Percentiles rank a stretch among this genome's conserved stretches.
phyloP scores from a whole-genome alignment of 2,888 invertebrate genomes.

The Clanis bilineata region DNA sequence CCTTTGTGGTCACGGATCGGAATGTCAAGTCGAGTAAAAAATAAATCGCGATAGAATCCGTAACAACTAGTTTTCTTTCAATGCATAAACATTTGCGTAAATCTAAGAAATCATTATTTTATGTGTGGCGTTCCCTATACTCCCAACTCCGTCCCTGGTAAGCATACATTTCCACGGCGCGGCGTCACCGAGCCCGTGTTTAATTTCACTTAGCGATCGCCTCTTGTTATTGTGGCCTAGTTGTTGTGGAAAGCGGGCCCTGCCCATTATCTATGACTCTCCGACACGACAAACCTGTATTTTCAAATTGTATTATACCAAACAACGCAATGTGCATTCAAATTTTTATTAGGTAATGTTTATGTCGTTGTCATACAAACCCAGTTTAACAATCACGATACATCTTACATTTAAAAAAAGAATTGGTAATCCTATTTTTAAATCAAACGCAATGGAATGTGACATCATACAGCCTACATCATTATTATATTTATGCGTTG shows the following conservation, averaged over 20 bases:
- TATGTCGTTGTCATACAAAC: neutral
- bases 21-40: no score
- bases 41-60: no score
- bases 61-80: neutral
- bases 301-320: conserved; percentile 19
- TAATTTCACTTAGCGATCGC: conserved; percentile 55
- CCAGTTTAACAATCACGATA: neutral
- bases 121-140: neutral
- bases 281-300: conserved; percentile 41
- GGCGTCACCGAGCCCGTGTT: conserved; percentile 37
- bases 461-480: neutral
- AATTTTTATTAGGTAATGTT: neutral
- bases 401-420: no score
- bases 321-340: neutral
- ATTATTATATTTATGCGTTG: neutral
- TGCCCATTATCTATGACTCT: conserved; percentile 57
- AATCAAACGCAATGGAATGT: neutral
- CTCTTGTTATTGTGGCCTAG: conserved; percentile 63
- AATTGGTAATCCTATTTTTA: neutral
- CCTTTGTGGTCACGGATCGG: no score
- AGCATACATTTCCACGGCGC: conserved; percentile 17
- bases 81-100: neutral
- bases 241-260: conserved; percentile 61
- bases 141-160: neutral
- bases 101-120: no score